Evolutionary conservation across 2,113 vertebrate species (phyloP), one percentile per base, ranked within the genome.

Genomic region (Arothron firmamentum): DNA sequence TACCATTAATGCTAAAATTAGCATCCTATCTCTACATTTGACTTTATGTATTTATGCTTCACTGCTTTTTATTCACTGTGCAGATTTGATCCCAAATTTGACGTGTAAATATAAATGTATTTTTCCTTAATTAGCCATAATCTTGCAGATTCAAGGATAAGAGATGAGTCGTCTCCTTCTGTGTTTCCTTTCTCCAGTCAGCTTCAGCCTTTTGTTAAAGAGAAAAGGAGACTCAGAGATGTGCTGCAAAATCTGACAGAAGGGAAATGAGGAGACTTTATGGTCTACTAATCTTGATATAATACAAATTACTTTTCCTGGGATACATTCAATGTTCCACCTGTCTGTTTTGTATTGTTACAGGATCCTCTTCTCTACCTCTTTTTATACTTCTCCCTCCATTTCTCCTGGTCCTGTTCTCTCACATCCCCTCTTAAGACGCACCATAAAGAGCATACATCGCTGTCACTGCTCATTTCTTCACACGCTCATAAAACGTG

Each of bases 241-340:
- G 64, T 70, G 72, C 72, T 53, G 79, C 83, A 62, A 56, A 82
- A 78, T 65, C 62, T 75, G 59, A 53, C 75, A 75, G 65, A 66
- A 62, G 47, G 87, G 80, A 87, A 83, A 87, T 83, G 73, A 84
- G 71, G 57, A 78, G 64, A 72, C 65, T 21, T 69, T 84, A 85
- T 87, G 77, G 34, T 55, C 10, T 11, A 13, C 70, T 62, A 53
- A 86, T 82, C 70, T 73, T 60, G 75, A 78, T 83, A 66, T 47
- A 42, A 70, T 64, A 78, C 77, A 83, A 80, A 87, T 88, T 79
- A 66, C 17, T 74, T 84, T 87, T 75, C 60, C 65, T 41, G 41
- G 64, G 62, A 83, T 67, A 79, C 73, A 70, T 73, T 46, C 52
- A 49, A 59, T 51, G 67, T 6, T 42, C 42, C 67, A 41, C 56